These are phyloP conservation scores for Leptosomus discolor DNA, from an alignment of 2,113 vertebrate genomes.

Conservation along the genomic window DNA sequence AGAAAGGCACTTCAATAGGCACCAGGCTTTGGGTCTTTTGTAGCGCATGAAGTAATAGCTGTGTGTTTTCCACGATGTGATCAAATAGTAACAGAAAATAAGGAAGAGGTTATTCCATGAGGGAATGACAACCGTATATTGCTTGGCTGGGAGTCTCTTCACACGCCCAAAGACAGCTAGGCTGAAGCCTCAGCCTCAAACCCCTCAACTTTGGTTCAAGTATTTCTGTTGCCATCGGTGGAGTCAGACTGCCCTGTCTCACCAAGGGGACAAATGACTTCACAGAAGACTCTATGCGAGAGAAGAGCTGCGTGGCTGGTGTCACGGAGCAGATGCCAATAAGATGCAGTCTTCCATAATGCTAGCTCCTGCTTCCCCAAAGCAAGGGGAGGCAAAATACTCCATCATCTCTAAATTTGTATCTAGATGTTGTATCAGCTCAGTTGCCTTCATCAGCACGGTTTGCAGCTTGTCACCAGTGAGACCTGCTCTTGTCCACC, in stretches of 20 bases:
- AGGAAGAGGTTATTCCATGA: background rate
- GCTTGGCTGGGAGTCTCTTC: background rate
- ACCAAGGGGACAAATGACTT: background rate
- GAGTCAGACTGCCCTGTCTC: background rate
- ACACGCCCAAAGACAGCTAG: background rate
- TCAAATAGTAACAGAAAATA: constrained; percentile 5
- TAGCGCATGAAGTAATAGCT: background rate
- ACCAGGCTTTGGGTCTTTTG: background rate
- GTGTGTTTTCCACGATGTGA: background rate
- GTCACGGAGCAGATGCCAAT: background rate
- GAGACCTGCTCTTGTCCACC: background rate
- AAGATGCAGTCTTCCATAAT: background rate
- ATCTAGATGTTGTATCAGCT: background rate
- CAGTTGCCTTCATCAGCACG: background rate
- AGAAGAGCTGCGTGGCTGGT: background rate
- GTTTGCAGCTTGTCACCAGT: background rate
- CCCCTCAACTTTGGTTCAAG: background rate
- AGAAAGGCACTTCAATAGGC: background rate
- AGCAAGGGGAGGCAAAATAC: background rate
- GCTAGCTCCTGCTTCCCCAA: background rate
- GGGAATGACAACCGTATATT: background rate
- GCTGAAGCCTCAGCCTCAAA: background rate
- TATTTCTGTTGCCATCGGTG: background rate
- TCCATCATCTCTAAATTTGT: background rate
- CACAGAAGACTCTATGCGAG: background rate